phyloP scores from a whole-genome alignment of 92 coral and sea anemone species.

The Porites divaricata region DNA sequence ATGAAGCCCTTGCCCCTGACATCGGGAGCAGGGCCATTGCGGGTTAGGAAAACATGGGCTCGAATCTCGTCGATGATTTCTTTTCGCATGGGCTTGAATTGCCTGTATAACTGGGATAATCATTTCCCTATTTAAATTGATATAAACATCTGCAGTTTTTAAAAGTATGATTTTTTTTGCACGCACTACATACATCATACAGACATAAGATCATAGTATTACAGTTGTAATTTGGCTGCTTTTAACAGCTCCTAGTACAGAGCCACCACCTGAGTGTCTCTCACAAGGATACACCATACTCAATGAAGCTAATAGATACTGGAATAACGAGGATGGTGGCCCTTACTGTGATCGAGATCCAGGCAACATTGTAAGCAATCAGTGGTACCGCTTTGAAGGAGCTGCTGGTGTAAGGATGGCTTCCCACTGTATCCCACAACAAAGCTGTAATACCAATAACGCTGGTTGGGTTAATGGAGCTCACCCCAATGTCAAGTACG shows the following conservation, averaged over 20 bases:
- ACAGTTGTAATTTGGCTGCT: not conserved
- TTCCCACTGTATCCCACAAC: not conserved
- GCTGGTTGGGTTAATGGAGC: constrained; percentile 13
- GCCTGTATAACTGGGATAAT: no score
- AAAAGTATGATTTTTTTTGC: no score
- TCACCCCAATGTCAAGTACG: not conserved
- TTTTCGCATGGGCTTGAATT: no score
- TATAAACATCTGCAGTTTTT: no score
- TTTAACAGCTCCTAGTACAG: not conserved
- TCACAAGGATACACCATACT: not conserved
- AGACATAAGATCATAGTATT: not conserved
- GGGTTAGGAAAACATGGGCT: no score
- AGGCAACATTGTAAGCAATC: not conserved
- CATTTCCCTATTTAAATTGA: no score
- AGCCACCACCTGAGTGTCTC: not conserved
- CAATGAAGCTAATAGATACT: not conserved
- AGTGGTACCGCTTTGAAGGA: constrained; percentile 20
- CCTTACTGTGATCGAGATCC: not conserved
- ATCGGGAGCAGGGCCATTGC: no score
- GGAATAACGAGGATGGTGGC: not conserved
- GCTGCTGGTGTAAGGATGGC: constrained; percentile 22
- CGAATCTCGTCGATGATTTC: no score
- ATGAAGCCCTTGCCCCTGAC: no score
- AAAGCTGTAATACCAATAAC: not conserved
- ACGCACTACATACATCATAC: no score